A percentile compares a stretch with the other conserved stretches of the same genome.
These are phyloP conservation scores for Hirtodrosophila trivittata DNA, from an alignment of 2,888 invertebrate genomes.

Conservation along the genomic window DNA sequence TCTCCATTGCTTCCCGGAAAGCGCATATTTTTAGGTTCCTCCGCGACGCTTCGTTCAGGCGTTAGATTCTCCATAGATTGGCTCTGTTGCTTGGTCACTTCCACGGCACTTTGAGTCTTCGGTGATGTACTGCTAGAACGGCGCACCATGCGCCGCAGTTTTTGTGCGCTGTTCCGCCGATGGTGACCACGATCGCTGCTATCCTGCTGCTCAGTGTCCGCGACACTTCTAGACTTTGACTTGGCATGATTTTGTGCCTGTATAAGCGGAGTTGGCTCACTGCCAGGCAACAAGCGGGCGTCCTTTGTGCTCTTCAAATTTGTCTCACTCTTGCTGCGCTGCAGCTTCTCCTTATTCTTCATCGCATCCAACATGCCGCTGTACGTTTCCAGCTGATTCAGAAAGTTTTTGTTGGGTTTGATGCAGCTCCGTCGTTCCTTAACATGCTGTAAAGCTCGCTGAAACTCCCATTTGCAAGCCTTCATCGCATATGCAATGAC, in stretches of 20 bases:
- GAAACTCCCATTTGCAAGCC: conserved; percentile 96
- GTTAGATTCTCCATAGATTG: conserved; percentile 83
- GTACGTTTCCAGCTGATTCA: conserved; percentile 97
- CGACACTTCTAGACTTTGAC: conserved; percentile 72
- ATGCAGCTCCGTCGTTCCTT: conserved; percentile 96
- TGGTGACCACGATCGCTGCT: conserved; percentile 35
- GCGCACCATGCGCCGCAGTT: conserved; percentile 77
- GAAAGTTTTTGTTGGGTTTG: conserved; percentile 97
- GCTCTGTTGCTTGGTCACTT: conserved; percentile 83
- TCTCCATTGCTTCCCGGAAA: conserved; percentile 94
- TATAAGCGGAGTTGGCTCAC: conserved; percentile 87
- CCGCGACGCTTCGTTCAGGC: conserved; percentile 81
- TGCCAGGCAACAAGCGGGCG: conserved; percentile 85
- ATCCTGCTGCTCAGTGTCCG: conserved; percentile 48
- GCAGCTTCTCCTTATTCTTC: conserved; percentile 96
- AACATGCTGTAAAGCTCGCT: conserved; percentile 94
- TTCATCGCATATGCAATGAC: conserved; percentile 99
- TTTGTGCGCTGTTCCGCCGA: conserved; percentile 71
- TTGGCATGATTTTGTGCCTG: conserved; percentile 85
- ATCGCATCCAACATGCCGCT: conserved; percentile 98
- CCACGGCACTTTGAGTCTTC: conserved; percentile 76
- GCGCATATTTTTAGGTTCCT: conserved; percentile 89
- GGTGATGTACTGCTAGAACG: conserved; percentile 83
- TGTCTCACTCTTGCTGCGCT: conserved; percentile 96
- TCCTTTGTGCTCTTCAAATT: conserved; percentile 90